A percentile compares a stretch with the other conserved stretches of the same genome.
Evolutionary conservation across 2,797 vertebrate species (phyloP).

Genomic region (Eospalax fontanierii): DNA sequence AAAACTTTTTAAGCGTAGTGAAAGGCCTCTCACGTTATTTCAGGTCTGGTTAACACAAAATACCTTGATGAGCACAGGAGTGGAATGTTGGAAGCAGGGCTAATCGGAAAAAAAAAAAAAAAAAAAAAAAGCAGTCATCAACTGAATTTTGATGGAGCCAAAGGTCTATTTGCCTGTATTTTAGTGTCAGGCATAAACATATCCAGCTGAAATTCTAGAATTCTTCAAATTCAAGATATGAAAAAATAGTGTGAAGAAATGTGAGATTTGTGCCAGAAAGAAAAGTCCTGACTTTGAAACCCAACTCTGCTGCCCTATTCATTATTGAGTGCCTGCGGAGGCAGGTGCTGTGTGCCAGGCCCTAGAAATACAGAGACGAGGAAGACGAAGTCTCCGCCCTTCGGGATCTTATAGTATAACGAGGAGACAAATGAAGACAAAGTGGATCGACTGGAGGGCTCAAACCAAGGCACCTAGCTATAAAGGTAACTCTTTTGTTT

Average conservation of each 20-base stretch:
- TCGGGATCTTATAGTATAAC: not conserved
- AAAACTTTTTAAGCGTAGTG: not conserved
- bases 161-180: slow-evolving; percentile 28
- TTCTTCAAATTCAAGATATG: not conserved
- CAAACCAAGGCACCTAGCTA: not conserved
- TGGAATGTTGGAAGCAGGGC: not conserved
- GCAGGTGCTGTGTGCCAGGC: slow-evolving; percentile 32
- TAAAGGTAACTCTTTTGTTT: not conserved
- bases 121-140: slow-evolving; percentile 4
- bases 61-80: not conserved
- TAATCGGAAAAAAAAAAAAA: too few species aligned
- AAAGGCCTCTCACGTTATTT: not conserved
- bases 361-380: slow-evolving; percentile 23
- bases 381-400: not conserved
- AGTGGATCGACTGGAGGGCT: not conserved
- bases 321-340: slow-evolving; percentile 42
- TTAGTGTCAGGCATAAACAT: slow-evolving; percentile 38
- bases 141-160: not conserved
- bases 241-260: slow-evolving; percentile 57
- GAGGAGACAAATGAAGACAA: not conserved
- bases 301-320: slow-evolving; percentile 57
- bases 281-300: slow-evolving; percentile 76
- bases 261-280: slow-evolving; percentile 69
- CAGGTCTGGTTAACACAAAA: not conserved
- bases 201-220: slow-evolving; percentile 17